Base-by-base conservation (phyloP, 2,113 vertebrate genomes). In the Ochotona princeps region DNA sequence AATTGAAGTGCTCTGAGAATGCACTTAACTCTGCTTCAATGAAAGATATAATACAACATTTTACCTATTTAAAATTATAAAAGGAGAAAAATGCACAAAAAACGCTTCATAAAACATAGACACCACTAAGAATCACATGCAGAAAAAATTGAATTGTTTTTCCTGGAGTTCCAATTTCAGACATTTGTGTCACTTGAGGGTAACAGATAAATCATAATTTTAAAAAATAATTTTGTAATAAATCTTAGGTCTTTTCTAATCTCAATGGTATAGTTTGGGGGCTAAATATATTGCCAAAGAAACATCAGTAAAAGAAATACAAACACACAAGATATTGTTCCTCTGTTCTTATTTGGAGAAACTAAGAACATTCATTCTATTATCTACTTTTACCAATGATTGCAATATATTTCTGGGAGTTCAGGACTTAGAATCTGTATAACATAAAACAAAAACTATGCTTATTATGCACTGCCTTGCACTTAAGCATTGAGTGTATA, bases 271-370 rank as follows among this genome's bases (percentile, higher is more conserved):
- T 28, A 97, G 96, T 97, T 96, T 96, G 97, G 96, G 97, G 92
- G 93, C 94, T 95, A 96, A 97, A 87, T 83, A 83, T 82, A 96
- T 94, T 97, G 96, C 96, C 97, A 97, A 97, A 97, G 97, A 97
- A 98, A 97, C 93, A 97, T 94, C 94, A 97, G 83, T 65, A 94
- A 95, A 94, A 92, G 73, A 95, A 97, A 97, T 92, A 97, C 60
- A 97, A 94, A 93, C 96, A 79, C 57, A 94, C 96, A 83, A 79
- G 96, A 96, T 92, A 95, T 93, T 95, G 91, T 73, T 94, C 32
- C 38, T 70, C 93, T 96, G 91, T 97, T 90, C 96, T 97, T 97
- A 96, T 89, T 93, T 93, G 93, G 91, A 79, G 9, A 28, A 96
- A 97, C 38, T 79, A 85, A 93, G 6, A 85, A 84, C 30, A 91